Evolutionary conservation across 2,113 vertebrate genomes (phyloP).

Genomic region (Girardinichthys multiradiatus): DNA sequence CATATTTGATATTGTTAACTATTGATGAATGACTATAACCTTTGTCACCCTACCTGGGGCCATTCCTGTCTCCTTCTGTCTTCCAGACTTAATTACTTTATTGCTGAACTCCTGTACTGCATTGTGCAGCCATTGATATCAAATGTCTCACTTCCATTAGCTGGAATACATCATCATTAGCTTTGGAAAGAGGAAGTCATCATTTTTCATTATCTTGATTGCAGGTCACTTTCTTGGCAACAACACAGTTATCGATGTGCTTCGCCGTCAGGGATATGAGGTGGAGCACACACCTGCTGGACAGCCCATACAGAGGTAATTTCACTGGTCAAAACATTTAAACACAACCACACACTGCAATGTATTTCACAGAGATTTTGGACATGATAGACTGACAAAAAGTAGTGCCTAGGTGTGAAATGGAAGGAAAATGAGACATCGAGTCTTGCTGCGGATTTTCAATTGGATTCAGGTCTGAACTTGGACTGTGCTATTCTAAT

Average conservation of each 20-base stretch:
- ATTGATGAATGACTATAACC: neutral
- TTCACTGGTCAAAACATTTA: constrained; percentile 1
- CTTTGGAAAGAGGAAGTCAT: constrained; percentile 5
- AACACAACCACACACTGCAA: constrained; percentile 6
- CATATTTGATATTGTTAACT: neutral
- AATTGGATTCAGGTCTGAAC: too few species aligned
- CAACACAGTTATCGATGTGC: constrained; percentile 90
- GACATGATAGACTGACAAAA: neutral
- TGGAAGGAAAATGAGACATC: too few species aligned
- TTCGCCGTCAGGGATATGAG: constrained; percentile 86
- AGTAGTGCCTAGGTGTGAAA: too few species aligned
- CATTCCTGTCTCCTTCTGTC: neutral
- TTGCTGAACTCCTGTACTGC: neutral
- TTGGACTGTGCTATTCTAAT: neutral
- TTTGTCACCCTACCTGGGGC: neutral
- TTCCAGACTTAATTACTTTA: neutral
- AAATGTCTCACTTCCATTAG: neutral
- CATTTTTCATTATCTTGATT: constrained; percentile 58
- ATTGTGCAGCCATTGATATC: neutral
- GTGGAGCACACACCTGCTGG: constrained; percentile 89
- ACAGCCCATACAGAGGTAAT: constrained; percentile 85
- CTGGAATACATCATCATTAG: constrained; percentile 9
- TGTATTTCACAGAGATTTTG: neutral
- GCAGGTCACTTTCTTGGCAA: constrained; percentile 94
- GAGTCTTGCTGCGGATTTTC: too few species aligned